Percentiles rank a stretch among this genome's conserved stretches.
Evolutionary conservation across 1,140 invertebrate species (phyloP).

Genomic region (Drosophila teissieri): DNA sequence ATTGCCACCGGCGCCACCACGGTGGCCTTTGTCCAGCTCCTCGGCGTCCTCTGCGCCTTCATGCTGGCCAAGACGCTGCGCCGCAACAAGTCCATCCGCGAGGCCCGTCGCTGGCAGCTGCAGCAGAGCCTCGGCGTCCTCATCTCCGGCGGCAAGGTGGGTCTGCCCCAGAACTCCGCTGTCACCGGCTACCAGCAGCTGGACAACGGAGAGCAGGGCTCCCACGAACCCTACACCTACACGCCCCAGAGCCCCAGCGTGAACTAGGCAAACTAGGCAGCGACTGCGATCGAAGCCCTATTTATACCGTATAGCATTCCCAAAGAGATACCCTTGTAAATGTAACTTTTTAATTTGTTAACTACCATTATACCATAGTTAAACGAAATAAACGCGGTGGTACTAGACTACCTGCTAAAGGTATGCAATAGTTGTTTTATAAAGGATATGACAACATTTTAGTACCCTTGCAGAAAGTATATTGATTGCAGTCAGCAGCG

Average conservation of each 20-base stretch:
- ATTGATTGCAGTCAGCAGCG: no score
- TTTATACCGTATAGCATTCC: slow-evolving; percentile 25
- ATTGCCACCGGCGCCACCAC: slow-evolving; percentile 92
- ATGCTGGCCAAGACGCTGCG: slow-evolving; percentile 93
- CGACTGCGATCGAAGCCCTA: neutral
- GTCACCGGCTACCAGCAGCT: slow-evolving; percentile 80
- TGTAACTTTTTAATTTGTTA: slow-evolving; percentile 41
- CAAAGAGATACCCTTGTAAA: slow-evolving; percentile 40
- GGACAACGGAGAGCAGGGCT: slow-evolving; percentile 53
- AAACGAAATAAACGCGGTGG: slow-evolving; percentile 53
- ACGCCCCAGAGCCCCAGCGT: slow-evolving; percentile 81
- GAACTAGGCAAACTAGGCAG: slow-evolving; percentile 71
- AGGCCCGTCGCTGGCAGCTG: slow-evolving; percentile 89
- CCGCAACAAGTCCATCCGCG: slow-evolving; percentile 90
- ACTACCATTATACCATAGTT: slow-evolving; percentile 28
- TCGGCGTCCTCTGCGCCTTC: slow-evolving; percentile 94
- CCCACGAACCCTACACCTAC: slow-evolving; percentile 74
- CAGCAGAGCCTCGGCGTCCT: slow-evolving; percentile 86
- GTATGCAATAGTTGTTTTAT: neutral
- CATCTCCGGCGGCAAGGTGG: slow-evolving; percentile 79
- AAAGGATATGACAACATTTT: neutral
- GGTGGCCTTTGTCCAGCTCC: slow-evolving; percentile 92
- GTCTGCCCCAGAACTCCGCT: slow-evolving; percentile 67
- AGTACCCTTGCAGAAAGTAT: no score
- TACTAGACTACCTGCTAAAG: slow-evolving; percentile 38